Evolutionary conservation across 1,140 invertebrate species (phyloP).

Genomic region (Octopus bimaculoides): DNA sequence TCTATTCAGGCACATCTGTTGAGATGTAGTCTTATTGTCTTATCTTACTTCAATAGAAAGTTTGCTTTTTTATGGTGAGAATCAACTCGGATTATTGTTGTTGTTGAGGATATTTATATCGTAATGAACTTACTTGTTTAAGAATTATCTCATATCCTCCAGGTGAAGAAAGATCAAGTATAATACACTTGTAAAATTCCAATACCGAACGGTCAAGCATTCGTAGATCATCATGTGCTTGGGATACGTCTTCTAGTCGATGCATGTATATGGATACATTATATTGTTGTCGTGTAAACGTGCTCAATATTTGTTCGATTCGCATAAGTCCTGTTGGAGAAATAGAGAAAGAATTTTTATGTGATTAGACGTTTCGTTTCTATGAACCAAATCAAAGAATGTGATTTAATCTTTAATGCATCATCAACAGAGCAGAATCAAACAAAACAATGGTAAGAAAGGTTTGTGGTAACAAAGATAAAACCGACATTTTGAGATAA

Average conservation of each 20-base stretch:
- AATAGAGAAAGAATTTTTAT: neutral
- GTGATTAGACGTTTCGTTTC: too few species aligned
- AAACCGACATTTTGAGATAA: too few species aligned
- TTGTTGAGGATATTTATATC: neutral
- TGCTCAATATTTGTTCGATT: neutral
- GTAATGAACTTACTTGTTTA: constrained; percentile 34
- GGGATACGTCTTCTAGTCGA: constrained; percentile 50
- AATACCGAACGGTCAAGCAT: constrained; percentile 41
- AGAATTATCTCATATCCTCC: constrained; percentile 37
- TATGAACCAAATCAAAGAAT: too few species aligned
- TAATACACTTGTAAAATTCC: constrained; percentile 59
- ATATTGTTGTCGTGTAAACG: constrained; percentile 9
- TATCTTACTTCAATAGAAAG: neutral
- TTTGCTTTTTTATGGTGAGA: neutral
- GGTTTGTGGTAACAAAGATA: too few species aligned
- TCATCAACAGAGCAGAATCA: too few species aligned
- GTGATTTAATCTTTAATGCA: too few species aligned
- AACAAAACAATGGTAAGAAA: too few species aligned
- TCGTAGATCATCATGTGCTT: constrained; percentile 54
- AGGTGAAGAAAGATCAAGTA: constrained; percentile 45
- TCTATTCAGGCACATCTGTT: too few species aligned
- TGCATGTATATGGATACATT: constrained; percentile 59
- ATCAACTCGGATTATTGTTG: neutral
- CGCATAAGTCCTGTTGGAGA: neutral
- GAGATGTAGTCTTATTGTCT: neutral